Percentiles rank a stretch among this genome's conserved stretches.
phyloP scores from a whole-genome alignment of 23 tunicate genomes.

The Trididemnum clinides region DNA sequence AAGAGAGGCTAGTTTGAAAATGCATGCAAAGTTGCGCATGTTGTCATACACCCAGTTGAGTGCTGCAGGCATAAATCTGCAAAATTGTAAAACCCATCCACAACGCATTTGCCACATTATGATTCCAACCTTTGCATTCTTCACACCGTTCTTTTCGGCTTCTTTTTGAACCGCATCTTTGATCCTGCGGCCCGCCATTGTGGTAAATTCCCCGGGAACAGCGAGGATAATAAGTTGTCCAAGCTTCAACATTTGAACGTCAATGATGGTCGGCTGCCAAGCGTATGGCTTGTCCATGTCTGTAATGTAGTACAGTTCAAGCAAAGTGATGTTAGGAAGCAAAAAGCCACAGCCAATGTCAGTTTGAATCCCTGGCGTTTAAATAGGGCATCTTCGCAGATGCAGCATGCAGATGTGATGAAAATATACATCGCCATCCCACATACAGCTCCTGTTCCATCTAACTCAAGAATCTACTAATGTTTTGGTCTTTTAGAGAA shows the following conservation, averaged over 20 bases:
- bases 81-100: background rate
- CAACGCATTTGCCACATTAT: background rate
- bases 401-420: too few species aligned
- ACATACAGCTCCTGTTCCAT: too few species aligned
- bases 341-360: background rate
- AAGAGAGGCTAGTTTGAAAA: too few species aligned
- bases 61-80: background rate
- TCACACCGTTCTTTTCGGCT: slow-evolving; percentile 58
- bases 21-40: background rate
- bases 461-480: too few species aligned
- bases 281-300: slow-evolving; percentile 96
- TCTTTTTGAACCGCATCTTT: slow-evolving; percentile 63
- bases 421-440: too few species aligned
- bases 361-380: background rate
- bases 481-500: too few species aligned
- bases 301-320: background rate
- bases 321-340: background rate
- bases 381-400: background rate
- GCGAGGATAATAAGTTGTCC: slow-evolving; percentile 91
- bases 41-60: background rate
- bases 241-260: slow-evolving; percentile 77
- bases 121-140: slow-evolving; percentile 74
- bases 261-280: slow-evolving; percentile 94
- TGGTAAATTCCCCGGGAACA: slow-evolving; percentile 97
- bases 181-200: slow-evolving; percentile 95